Base-by-base conservation (phyloP, 2,797 vertebrate genomes). In the Ambastaia sidthimunki region DNA sequence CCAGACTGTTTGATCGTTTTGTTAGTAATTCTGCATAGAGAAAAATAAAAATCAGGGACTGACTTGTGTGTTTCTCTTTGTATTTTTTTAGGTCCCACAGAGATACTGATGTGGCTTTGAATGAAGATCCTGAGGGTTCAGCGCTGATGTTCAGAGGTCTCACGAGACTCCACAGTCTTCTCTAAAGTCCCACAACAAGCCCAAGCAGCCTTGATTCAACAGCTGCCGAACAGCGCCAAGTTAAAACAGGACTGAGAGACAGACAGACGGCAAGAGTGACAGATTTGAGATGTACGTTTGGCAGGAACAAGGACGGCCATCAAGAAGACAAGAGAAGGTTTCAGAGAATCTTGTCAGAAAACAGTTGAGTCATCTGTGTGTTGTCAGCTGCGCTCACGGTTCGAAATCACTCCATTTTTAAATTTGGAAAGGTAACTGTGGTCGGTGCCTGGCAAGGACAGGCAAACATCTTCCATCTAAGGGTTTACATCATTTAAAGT, bases 1-100 rank as follows among this genome's bases (percentile, higher is more conserved):
- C 28, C 44, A 82, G 63, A 48, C 71, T 28, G 81, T 87, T 87
- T 88, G 84, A 86, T 87, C 78, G 66, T 85, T 75, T 76, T 80
- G 74, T 84, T 85, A 83, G 80, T 80, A 75, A 84, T 85, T 78
- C 54, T 65, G 60, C 60, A 67, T 78, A 79, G 67, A 83, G 80
- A 65, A 13, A 82, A 74, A 82, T 77, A 82, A 81, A 83, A 83
- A 68, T 41, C 71, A 72, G 21, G 74, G 74, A 59, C 81, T 59
- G 21, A 76, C 50, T 63, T 82, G 68, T 52, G 70, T 50, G 67
- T 85, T 60, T 76, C 81, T 66, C 73, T 84, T 82, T 83, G 76
- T 82, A 59, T 80, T 80, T 34, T 31, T 65, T 71, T n/a, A 62
- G 73, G 70, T 81, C 70, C 70, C 68, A 70, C 34, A 68, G 84